These are phyloP conservation scores for Caenorhabditis tropicalis DNA, from an alignment of 1,140 invertebrate genomes.

Conservation along the genomic window DNA sequence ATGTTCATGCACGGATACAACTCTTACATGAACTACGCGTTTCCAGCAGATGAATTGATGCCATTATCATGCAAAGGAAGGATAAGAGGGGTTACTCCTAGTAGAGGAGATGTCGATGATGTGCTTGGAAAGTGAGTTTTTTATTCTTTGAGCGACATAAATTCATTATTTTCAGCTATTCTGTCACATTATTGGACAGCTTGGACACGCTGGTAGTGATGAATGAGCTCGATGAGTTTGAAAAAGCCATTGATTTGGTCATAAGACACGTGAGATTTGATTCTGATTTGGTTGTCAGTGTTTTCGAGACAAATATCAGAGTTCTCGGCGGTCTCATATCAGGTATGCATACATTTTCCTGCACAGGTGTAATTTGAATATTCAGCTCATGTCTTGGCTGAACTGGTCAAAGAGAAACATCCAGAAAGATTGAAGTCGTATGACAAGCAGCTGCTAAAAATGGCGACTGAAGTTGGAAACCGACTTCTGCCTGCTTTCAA, in stretches of 20 bases:
- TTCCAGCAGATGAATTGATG: conserved; percentile 97
- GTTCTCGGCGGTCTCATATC: conserved; percentile 83
- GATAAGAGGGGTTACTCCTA: conserved; percentile 81
- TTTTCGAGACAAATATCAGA: conserved; percentile 97
- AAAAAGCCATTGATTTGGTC: conserved; percentile 82
- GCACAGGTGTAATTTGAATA: background rate
- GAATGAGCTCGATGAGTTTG: conserved; percentile 91
- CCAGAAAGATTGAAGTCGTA: conserved; percentile 87
- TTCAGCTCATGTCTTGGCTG: conserved; percentile 86
- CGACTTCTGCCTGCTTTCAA: conserved; percentile 94
- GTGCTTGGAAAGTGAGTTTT: conserved; percentile 89
- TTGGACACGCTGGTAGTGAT: conserved; percentile 90
- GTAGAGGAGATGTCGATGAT: conserved; percentile 93
- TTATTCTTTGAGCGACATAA: background rate
- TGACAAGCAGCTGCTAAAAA: conserved; percentile 83
- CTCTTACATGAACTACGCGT: conserved; percentile 91
- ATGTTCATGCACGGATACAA: conserved; percentile 98
- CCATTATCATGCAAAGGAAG: conserved; percentile 91
- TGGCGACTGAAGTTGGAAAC: conserved; percentile 91
- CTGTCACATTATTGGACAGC: conserved; percentile 90
- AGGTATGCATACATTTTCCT: conserved; percentile 32
- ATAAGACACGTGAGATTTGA: conserved; percentile 81
- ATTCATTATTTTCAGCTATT: conserved; percentile 79
- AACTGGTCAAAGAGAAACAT: conserved; percentile 80
- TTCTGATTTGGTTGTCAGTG: conserved; percentile 91